Evolutionary conservation across 2,888 invertebrate species (phyloP).

Genomic region (Agriopis leucophaearia): DNA sequence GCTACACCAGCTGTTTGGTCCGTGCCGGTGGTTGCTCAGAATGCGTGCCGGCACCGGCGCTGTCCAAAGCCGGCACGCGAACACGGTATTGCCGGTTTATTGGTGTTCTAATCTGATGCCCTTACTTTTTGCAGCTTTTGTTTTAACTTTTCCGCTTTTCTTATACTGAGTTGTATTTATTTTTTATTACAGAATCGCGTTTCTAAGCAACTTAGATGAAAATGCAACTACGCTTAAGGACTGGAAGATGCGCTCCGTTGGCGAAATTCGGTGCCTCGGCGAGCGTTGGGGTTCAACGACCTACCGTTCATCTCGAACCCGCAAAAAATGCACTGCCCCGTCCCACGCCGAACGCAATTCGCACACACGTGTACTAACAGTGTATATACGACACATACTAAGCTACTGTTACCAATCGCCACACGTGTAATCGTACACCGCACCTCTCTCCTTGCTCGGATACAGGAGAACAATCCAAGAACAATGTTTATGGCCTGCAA

Average conservation of each 20-base stretch:
- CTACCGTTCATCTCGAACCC: slow-evolving; percentile 78
- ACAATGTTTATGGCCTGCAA: slow-evolving; percentile 65
- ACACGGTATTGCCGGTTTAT: slow-evolving; percentile 48
- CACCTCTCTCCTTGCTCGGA: slow-evolving; percentile 70
- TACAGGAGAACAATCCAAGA: slow-evolving; percentile 66
- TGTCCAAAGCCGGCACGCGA: slow-evolving; percentile 59
- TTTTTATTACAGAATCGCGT: slow-evolving; percentile 12
- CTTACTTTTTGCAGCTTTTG: slow-evolving; percentile 26
- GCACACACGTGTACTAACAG: slow-evolving; percentile 68
- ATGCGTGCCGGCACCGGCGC: slow-evolving; percentile 63
- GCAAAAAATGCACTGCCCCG: slow-evolving; percentile 85
- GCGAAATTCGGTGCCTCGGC: slow-evolving; percentile 79
- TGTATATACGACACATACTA: slow-evolving; percentile 62
- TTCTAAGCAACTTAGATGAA: slow-evolving; percentile 35
- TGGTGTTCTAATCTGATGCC: slow-evolving; percentile 47
- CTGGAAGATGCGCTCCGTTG: slow-evolving; percentile 75
- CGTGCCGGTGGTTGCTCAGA: slow-evolving; percentile 67
- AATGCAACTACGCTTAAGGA: slow-evolving; percentile 46
- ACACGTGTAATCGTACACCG: slow-evolving; percentile 71
- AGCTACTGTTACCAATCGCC: slow-evolving; percentile 73
- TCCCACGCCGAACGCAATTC: slow-evolving; percentile 82
- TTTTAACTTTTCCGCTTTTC: slow-evolving; percentile 15
- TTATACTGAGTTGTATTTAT: slow-evolving; percentile 12
- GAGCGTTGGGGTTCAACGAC: slow-evolving; percentile 76
- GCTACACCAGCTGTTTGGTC: slow-evolving; percentile 65